Evolutionary conservation across 2,113 vertebrate species (phyloP).

Genomic region (Collichthys lucidus): DNA sequence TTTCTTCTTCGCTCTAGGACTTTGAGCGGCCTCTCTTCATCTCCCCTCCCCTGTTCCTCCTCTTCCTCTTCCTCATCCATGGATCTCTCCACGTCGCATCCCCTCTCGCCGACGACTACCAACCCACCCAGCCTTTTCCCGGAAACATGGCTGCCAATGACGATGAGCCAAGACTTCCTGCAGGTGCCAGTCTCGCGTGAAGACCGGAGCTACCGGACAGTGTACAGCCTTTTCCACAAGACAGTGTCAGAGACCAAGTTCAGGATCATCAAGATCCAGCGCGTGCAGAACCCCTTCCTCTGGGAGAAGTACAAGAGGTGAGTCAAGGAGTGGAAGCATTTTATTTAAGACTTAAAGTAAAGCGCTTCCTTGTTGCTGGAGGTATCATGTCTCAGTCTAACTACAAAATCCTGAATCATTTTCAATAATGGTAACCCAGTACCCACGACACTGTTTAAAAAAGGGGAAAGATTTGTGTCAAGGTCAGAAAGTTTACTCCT

Average conservation of each 20-base stretch:
- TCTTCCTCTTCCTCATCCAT: constrained; percentile 79
- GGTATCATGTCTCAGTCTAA: not conserved
- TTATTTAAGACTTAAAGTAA: not conserved
- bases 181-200: constrained; percentile 97
- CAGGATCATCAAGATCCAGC: constrained; percentile 93
- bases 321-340: constrained; percentile 55
- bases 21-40: constrained; percentile 85
- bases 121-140: constrained; percentile 91
- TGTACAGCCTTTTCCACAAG: constrained; percentile 99
- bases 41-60: constrained; percentile 74
- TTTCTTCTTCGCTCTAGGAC: constrained; percentile 82
- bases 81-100: constrained; percentile 71
- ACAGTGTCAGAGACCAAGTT: constrained; percentile 99
- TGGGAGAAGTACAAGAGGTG: constrained; percentile 99
- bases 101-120: constrained; percentile 86
- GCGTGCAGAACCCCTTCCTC: constrained; percentile 98
- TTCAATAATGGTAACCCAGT: not conserved
- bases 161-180: constrained; percentile 94
- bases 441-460: not conserved
- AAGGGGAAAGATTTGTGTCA: not conserved
- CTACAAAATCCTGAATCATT: not conserved
- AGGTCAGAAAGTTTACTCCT: constrained; percentile 1
- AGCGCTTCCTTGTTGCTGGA: not conserved
- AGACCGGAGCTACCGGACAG: constrained; percentile 96
- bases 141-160: constrained; percentile 97